Percentiles rank a stretch among this genome's conserved stretches.
These are phyloP conservation scores for Chitala chitala DNA, from an alignment of 2,113 vertebrate genomes.

Conservation along the genomic window DNA sequence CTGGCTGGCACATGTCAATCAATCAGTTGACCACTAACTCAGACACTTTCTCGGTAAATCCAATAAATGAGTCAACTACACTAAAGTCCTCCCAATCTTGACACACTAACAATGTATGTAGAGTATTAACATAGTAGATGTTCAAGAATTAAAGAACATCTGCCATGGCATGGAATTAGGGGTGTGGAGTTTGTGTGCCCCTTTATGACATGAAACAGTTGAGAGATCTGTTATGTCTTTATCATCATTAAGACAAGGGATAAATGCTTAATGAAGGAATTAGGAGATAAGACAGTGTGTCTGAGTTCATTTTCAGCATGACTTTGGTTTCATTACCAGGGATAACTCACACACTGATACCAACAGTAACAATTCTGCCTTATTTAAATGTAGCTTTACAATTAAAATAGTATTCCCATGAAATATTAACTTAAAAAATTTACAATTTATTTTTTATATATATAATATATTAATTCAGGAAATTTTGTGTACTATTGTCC, in stretches of 20 bases:
- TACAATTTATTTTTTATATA: too few relatives aligned
- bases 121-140: neutral
- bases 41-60: neutral
- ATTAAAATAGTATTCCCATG: too few relatives aligned
- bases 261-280: slow-evolving; percentile 29
- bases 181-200: neutral
- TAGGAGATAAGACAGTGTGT: slow-evolving; percentile 24
- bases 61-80: neutral
- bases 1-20: neutral
- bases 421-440: too few relatives aligned
- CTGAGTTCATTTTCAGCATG: slow-evolving; percentile 19
- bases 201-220: slow-evolving; percentile 15
- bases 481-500: too few relatives aligned
- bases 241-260: slow-evolving; percentile 26
- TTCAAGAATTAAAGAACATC: slow-evolving; percentile 9
- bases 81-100: neutral
- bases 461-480: too few relatives aligned
- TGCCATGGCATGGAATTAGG: neutral
- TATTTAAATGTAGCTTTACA: neutral
- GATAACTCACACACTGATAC: neutral
- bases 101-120: neutral
- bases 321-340: slow-evolving; percentile 7
- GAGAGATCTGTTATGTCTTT: slow-evolving; percentile 15
- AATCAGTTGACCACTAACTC: neutral
- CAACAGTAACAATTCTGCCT: neutral